Evolutionary conservation across 2,113 vertebrate genomes (phyloP), one percentile per base, ranked within the genome.

Genomic region (Nothobranchius kuhntae): DNA sequence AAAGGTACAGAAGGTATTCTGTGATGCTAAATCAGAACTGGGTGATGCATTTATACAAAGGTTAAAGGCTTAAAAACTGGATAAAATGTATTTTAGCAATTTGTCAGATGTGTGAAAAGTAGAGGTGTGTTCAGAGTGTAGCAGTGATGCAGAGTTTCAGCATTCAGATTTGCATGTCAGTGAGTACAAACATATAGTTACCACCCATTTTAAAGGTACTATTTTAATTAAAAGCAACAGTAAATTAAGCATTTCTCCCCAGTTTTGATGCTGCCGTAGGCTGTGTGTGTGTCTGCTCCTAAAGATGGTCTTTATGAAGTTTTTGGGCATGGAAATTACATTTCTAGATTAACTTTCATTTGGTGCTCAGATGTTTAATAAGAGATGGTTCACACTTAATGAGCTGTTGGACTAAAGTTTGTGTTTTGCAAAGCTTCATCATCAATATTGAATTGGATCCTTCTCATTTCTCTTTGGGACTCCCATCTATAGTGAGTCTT

Each of bases 401-500:
- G 36, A 44, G 45, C 13, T 55, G 30, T 60, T 74, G 0, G 9
- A 3, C 54, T 68, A n/a, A 61, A 73, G 26, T 80, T 69, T 81
- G 67, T 69, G 47, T 78, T 80, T 71, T 78, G 9, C 13, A 78
- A 82, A 73, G 53, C 52, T 13, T 76, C 44, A 52, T 65, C 60
- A 78, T 83, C 48, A 83, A 78, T 83, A 78, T 74, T 74, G 10
- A 73, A 70, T 58, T 56, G 3, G 9, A 71, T 68, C 40, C n/a
- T 71, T 73, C 45, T 65, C 17, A 67, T 67, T 71, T 69, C 48
- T 38, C 17, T 53, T 55, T 68, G 14, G 46, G 64, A 67, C 59
- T 46, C 17, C 30, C 55, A 73, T 59, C 58, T 26, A 65, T 56
- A 60, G 13, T 59, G 59, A 54, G 44, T 52, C 11, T 64, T 87